Percentiles rank a stretch among this genome's conserved stretches.
phyloP scores from a whole-genome alignment of 2,113 vertebrate genomes.

The Anoura caudifer region DNA sequence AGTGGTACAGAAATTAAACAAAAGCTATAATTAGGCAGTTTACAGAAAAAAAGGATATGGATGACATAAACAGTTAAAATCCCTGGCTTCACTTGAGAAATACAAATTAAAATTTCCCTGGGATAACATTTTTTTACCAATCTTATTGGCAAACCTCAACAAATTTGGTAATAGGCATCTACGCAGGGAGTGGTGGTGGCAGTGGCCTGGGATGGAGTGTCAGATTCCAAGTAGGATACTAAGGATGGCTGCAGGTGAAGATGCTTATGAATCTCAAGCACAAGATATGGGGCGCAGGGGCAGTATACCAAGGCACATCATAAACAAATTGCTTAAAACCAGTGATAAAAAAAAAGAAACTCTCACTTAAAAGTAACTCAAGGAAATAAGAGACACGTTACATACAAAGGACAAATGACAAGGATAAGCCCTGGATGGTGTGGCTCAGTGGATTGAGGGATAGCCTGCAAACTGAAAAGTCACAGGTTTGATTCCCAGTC shows the following conservation, averaged over 20 bases:
- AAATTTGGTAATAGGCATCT: not conserved
- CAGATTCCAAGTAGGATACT: not conserved
- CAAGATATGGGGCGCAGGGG: not conserved
- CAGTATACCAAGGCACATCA: not conserved
- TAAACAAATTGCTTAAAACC: constrained; percentile 16
- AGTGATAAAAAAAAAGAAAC: not conserved
- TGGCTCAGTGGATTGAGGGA: too few species aligned
- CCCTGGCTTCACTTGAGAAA: not conserved
- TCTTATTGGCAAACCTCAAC: constrained; percentile 6
- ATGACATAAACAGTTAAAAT: not conserved
- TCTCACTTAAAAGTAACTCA: not conserved
- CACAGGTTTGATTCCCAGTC: too few species aligned
- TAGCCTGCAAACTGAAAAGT: too few species aligned
- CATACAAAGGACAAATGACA: not conserved
- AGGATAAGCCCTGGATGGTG: not conserved
- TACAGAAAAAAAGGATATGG: constrained; percentile 11
- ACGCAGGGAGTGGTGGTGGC: not conserved
- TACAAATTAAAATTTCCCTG: constrained; percentile 12
- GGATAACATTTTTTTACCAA: not conserved
- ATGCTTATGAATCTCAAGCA: not conserved
- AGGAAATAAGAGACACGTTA: not conserved
- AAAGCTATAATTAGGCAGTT: constrained; percentile 1
- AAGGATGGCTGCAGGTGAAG: not conserved
- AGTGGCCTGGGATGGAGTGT: not conserved
- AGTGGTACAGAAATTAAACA: constrained; percentile 6